Conservation (phyloP, 2,113 vertebrate genomes). For the Acrocephalus arundinaceus region DNA sequence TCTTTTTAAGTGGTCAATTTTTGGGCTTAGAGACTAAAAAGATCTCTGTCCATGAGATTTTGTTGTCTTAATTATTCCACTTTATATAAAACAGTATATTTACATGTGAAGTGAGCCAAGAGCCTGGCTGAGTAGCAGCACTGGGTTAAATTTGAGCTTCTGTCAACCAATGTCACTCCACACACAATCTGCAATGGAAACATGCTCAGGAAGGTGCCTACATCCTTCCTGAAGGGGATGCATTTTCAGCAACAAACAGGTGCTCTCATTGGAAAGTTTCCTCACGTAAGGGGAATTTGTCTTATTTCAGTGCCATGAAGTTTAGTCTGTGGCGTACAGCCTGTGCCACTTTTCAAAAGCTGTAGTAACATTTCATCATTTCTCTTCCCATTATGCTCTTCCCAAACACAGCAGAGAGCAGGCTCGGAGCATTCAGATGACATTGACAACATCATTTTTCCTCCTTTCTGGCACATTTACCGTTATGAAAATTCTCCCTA, state of each 20-base stretch:
- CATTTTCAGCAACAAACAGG: not conserved
- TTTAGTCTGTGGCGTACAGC: not conserved
- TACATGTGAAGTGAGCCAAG: not conserved
- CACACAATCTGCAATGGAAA: not conserved
- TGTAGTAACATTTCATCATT: not conserved
- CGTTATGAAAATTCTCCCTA: not conserved
- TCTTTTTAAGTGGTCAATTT: not conserved
- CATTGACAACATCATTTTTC: not conserved
- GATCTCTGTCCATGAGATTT: not conserved
- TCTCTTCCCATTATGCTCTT: not conserved
- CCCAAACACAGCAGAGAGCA: not conserved
- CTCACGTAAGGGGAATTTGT: not conserved
- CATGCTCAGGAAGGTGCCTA: not conserved
- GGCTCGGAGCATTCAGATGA: not conserved
- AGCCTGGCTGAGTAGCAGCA: not conserved
- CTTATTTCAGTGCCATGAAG: not conserved
- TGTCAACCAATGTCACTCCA: fast-evolving
- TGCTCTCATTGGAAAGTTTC: not conserved
- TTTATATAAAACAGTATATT: not conserved
- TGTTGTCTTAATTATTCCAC: not conserved
- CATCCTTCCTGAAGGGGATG: not conserved
- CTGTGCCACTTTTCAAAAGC: not conserved
- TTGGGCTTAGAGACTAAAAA: not conserved
- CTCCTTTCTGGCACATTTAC: not conserved
- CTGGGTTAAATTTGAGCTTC: not conserved